These are phyloP conservation scores for Netelia melanura DNA, from an alignment of 2,888 invertebrate species.

Conservation along the genomic window DNA sequence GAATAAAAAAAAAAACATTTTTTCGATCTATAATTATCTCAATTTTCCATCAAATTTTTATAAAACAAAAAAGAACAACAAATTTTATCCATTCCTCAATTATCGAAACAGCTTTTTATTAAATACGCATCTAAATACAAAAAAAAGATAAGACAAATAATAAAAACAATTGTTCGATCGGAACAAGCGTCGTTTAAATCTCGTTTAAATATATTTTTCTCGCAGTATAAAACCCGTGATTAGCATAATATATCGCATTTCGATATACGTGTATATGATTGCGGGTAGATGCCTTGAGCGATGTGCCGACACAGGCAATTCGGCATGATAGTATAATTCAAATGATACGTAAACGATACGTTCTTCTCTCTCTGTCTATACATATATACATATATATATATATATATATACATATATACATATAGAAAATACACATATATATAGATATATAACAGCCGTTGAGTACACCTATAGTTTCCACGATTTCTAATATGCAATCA, in stretches of 20 bases:
- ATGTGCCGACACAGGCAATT: conserved; percentile 59
- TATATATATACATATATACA: background rate
- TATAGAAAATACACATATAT: background rate
- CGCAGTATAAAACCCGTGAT: background rate
- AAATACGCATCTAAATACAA: background rate
- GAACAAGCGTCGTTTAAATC: too few species aligned
- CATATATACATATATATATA: conserved; percentile 1
- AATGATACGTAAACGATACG: conserved; percentile 14
- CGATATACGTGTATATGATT: conserved; percentile 30
- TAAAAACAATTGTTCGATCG: too few species aligned
- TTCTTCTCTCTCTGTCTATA: conserved; percentile 4
- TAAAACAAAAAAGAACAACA: too few species aligned
- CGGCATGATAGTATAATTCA: conserved; percentile 54
- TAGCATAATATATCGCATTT: conserved; percentile 13
- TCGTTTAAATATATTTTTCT: background rate
- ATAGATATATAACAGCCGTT: conserved; percentile 2
- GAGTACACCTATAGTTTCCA: conserved; percentile 62
- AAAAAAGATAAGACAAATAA: too few species aligned
- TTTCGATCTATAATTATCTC: too few species aligned
- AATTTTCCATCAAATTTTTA: too few species aligned
- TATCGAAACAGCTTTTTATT: background rate
- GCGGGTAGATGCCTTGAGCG: conserved; percentile 53
- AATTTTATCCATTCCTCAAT: too few species aligned
- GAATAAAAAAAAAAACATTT: background rate
- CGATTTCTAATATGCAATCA: conserved; percentile 70